Evolutionary conservation across 92 coral and sea anemone species (phyloP), one percentile per base, ranked within the genome.

Genomic region (Virgularia gustaviana): DNA sequence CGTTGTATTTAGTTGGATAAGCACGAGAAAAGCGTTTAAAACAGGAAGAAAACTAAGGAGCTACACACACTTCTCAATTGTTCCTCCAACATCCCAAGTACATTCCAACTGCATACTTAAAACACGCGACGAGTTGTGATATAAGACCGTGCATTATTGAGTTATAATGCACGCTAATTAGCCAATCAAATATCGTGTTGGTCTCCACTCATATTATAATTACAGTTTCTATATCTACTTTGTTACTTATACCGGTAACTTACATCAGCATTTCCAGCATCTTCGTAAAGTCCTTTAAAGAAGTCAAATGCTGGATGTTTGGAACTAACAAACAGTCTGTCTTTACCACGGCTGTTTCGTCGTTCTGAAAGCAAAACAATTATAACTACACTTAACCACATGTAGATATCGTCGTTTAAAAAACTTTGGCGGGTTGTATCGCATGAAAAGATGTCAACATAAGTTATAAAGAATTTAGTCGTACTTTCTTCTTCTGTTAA

Each of bases 231-330:
- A 20, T 6, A 13, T 55, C 6, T 52, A 6, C 42, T 58, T 18
- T 28, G 34, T 23, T 11, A 65, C n/a, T n/a, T n/a, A n/a, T n/a
- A n/a, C n/a, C n/a, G n/a, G n/a, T n/a, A n/a, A n/a, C 80, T 70
- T 66, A 90, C 97, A 81, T 85, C 88, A 36, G 49, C 49, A 6
- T 65, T 78, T 44, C 67, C 82, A 13, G 75, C 87, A 59, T 90
- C 96, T 89, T 92, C 98, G 62, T 86, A 92, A 62, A 92, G 71
- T 56, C 96, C 98, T 72, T 83, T 86, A 27, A 92, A 66, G 73
- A 92, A 92, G 73, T 92, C 98, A 60, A 83, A 90, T 6, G 85
- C 79, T 22, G 96, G 81, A 70, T 92, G 84, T 8, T 89, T 87
- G 56, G 85, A 77, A 29, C 96, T 88, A 6, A 88, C 80, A 47